Conservation (phyloP, 2,797 vertebrate genomes). For the Steatocranus sp. region DNA sequence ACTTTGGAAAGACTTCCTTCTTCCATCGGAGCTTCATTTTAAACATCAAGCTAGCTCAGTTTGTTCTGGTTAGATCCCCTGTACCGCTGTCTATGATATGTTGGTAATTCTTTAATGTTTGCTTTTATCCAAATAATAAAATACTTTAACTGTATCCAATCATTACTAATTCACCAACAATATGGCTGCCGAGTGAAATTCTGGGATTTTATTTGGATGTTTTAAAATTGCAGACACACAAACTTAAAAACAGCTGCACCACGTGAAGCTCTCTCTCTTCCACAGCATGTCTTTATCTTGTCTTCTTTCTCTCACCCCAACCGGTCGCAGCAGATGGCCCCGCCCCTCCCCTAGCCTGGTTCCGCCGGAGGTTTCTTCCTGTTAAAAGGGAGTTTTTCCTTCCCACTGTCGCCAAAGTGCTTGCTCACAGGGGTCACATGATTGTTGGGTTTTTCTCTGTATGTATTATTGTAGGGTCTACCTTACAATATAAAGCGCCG, state of each 20-base stretch:
- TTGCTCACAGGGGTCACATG: background rate
- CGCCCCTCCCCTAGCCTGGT: background rate
- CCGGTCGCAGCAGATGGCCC: background rate
- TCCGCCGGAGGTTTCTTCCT: fast-evolving
- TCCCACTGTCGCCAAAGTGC: background rate
- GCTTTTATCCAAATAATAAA: background rate
- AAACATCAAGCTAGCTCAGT: background rate
- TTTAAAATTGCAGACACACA: background rate
- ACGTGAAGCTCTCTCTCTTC: background rate
- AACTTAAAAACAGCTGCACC: background rate
- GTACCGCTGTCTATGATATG: fast-evolving
- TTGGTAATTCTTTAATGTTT: background rate
- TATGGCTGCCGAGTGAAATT: background rate
- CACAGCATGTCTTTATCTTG: background rate
- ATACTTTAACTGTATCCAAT: background rate
- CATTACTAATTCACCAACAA: background rate
- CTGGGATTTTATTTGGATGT: background rate
- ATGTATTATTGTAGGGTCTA: fast-evolving
- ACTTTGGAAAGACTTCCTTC: background rate
- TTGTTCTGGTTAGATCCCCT: background rate
- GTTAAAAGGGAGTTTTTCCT: background rate
- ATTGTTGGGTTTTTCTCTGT: background rate
- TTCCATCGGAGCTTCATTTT: background rate
- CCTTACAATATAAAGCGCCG: fast-evolving
- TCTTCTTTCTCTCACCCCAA: background rate